Conservation (phyloP, 2,888 invertebrate genomes). For the Lochmaea capreae region DNA sequence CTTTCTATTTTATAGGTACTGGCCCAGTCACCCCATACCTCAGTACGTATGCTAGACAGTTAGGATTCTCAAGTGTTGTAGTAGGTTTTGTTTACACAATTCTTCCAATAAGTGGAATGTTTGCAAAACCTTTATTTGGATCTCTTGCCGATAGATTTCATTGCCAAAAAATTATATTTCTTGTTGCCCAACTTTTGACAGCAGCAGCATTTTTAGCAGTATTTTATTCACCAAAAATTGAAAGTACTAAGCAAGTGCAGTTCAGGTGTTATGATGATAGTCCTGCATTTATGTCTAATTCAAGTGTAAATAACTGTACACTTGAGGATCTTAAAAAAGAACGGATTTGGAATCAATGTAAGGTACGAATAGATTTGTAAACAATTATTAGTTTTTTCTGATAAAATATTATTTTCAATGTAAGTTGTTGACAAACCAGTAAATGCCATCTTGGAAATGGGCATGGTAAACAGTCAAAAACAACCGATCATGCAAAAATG, state of each 20-base stretch:
- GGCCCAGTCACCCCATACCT: constrained; percentile 14
- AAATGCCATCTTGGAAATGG: no score
- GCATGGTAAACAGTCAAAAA: no score
- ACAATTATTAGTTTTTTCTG: no score
- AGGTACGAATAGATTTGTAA: not conserved
- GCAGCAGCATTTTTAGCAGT: constrained; percentile 10
- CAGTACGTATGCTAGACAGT: constrained; percentile 13
- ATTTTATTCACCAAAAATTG: constrained; percentile 12
- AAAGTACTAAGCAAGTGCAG: constrained; percentile 2
- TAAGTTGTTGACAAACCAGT: no score
- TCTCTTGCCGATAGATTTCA: constrained; percentile 20
- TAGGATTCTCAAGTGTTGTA: constrained; percentile 25
- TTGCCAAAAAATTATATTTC: constrained; percentile 14
- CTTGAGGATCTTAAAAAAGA: not conserved
- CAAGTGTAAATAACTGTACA: not conserved
- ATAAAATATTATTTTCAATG: no score
- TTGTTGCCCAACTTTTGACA: not conserved
- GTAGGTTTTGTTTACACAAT: constrained; percentile 20
- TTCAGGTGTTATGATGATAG: not conserved
- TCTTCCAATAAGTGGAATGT: constrained; percentile 19
- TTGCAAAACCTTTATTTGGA: constrained; percentile 18
- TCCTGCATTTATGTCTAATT: not conserved
- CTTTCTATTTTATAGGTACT: not conserved
- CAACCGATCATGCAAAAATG: no score
- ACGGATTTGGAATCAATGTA: not conserved